Conservation (phyloP, 2,113 vertebrate species). For the Camelus bactrianus region DNA sequence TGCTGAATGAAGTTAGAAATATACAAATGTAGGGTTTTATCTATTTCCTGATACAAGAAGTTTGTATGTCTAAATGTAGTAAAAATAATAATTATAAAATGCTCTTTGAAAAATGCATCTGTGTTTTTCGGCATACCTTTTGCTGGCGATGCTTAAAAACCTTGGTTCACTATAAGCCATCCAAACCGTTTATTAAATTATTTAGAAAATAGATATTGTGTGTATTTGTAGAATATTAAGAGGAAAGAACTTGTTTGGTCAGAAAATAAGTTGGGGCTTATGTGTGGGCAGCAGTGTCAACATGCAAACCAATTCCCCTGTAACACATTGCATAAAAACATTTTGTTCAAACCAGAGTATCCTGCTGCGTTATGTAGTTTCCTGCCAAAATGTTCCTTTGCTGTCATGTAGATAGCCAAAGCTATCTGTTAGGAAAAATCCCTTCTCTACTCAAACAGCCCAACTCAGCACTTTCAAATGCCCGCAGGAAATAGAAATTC, state of each 20-base stretch:
- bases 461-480: neutral
- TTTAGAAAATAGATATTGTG: constrained; percentile 23
- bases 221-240: constrained; percentile 61
- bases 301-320: constrained; percentile 70
- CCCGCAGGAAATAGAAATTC: neutral
- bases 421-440: constrained; percentile 61
- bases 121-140: neutral
- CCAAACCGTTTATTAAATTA: neutral
- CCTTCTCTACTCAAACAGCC: constrained; percentile 12
- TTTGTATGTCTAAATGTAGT: neutral
- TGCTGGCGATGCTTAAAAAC: constrained; percentile 30
- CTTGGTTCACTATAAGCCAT: neutral
- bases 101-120: neutral
- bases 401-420: constrained; percentile 72
- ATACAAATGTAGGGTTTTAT: neutral
- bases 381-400: constrained; percentile 75
- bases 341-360: constrained; percentile 75
- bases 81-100: constrained; percentile 50
- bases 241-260: constrained; percentile 56
- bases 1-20: constrained; percentile 13
- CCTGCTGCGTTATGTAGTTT: constrained; percentile 71
- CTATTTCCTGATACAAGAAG: neutral
- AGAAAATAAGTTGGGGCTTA: constrained; percentile 48
- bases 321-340: constrained; percentile 77
- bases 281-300: constrained; percentile 64